phyloP scores from a whole-genome alignment of 1,140 invertebrate species.

The Cyphomyrmex costatus region DNA sequence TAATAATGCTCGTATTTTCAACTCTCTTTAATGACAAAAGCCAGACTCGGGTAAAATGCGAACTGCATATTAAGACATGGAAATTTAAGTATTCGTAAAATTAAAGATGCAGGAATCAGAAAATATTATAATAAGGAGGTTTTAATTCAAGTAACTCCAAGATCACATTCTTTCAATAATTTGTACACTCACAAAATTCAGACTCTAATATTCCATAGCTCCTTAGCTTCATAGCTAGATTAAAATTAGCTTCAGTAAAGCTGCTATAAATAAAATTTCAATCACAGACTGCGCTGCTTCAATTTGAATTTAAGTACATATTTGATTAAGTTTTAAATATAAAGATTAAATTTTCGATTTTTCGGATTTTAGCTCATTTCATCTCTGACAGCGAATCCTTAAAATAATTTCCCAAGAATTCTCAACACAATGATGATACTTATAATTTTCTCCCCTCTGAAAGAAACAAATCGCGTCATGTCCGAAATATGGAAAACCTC shows the following conservation, averaged over 20 bases:
- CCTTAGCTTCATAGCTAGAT: background rate
- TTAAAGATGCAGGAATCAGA: constrained; percentile 4
- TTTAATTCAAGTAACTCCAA: constrained; percentile 25
- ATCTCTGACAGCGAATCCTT: background rate
- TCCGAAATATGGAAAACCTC: background rate
- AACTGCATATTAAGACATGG: background rate
- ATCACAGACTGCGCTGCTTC: background rate
- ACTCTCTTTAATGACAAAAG: background rate
- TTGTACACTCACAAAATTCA: background rate
- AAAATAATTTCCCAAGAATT: background rate
- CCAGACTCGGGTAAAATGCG: background rate
- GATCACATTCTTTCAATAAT: constrained; percentile 21
- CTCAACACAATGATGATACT: background rate
- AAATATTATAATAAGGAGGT: background rate
- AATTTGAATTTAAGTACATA: constrained; percentile 14
- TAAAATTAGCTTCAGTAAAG: constrained; percentile 32
- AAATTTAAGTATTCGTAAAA: constrained; percentile 23
- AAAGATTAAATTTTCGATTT: constrained; percentile 25
- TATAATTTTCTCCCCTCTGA: too few species aligned
- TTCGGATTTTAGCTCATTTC: background rate
- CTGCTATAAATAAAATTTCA: constrained; percentile 3
- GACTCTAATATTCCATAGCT: background rate
- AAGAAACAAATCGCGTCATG: background rate
- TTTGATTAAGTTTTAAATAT: constrained; percentile 14
- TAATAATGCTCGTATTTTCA: constrained; percentile 27